Evolutionary conservation across 1,140 invertebrate genomes (phyloP), one percentile per base, ranked within the genome.

Genomic region (Popillia japonica): DNA sequence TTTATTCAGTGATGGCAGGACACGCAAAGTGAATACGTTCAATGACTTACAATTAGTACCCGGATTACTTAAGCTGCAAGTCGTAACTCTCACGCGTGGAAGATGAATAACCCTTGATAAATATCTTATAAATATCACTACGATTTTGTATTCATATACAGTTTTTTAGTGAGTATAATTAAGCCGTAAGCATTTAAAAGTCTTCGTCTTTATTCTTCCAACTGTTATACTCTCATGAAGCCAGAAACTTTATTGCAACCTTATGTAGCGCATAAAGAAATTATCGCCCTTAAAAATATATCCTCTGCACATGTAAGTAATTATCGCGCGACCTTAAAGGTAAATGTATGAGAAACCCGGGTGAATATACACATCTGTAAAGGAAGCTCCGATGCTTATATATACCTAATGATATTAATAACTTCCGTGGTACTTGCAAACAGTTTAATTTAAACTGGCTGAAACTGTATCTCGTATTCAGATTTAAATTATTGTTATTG

Each of bases 401-500:
- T 34, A 73, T 78, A n/a, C n/a, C 64, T 78, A 78, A 78, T 61
- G 72, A 78, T 75, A 78, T 78, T 78, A 78, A 78, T 73, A 78
- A 78, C 78, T 78, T 78, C 78, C 78, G 78, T 68, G 48, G 72
- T 78, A 68, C 78, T 75, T 78, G 78, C 72, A 78, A 78, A 75
- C 78, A 78, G 78, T 78, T 78, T 78, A 78, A 78, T 75, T 78
- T 78, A 75, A 75, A 78, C 73, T 72, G 72, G 72, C 40, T 78
- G 78, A 78, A 78, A 78, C 55, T 78, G 40, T 78, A 75, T 78
- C 78, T 75, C 74, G 34, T 40, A 78, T 59, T 55, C 9, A 75
- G 55, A 78, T 78, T 75, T 75, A 78, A 78, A 75, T 75, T 78
- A 78, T 61, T 78, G 78, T 75, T 75, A 78, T 78, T 78, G 74